Evolutionary conservation across 2,797 vertebrate genomes (phyloP).

Genomic region (Acestrorhynchus altus): DNA sequence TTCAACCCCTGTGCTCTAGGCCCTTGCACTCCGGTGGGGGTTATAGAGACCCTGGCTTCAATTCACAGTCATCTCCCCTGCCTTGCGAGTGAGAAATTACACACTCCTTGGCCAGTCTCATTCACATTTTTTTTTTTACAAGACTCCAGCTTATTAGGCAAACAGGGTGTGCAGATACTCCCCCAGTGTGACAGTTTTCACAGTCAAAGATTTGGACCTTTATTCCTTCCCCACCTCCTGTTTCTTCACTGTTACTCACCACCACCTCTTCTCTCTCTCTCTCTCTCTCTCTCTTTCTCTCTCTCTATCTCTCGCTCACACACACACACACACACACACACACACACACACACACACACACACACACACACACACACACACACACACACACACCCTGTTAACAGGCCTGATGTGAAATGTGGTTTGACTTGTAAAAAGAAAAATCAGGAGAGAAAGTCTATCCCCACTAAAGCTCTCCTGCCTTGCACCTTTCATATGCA

Average conservation of each 20-base stretch:
- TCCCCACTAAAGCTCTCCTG: conserved; percentile 51
- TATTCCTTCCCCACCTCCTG: conserved; percentile 59
- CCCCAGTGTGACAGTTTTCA: conserved; percentile 79
- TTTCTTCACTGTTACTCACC: conserved; percentile 70
- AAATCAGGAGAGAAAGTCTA: conserved; percentile 69
- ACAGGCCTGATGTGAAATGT: conserved; percentile 73
- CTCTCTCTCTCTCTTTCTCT: conserved; percentile 60
- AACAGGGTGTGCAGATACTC: conserved; percentile 78
- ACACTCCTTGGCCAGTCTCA: conserved; percentile 73
- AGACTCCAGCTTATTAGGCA: conserved; percentile 79
- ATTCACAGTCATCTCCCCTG: conserved; percentile 85
- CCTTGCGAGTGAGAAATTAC: conserved; percentile 83
- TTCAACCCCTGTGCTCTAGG: conserved; percentile 8
- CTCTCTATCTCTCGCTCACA: conserved; percentile 49
- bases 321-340: conserved; percentile 57
- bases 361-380: conserved; percentile 23
- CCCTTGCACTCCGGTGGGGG: not conserved
- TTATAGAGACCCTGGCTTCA: conserved; percentile 75
- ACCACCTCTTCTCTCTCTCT: conserved; percentile 51
- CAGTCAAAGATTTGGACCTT: conserved; percentile 81
- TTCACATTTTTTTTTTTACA: conserved; percentile 76
- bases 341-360: too few species aligned
- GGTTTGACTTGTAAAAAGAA: conserved; percentile 66
- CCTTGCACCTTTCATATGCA: conserved; percentile 61
- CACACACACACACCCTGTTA: conserved; percentile 36